Percentiles rank a stretch among this genome's conserved stretches.
phyloP scores from a whole-genome alignment of 2,888 invertebrate genomes.

The Xanthorhoe spadicearia region DNA sequence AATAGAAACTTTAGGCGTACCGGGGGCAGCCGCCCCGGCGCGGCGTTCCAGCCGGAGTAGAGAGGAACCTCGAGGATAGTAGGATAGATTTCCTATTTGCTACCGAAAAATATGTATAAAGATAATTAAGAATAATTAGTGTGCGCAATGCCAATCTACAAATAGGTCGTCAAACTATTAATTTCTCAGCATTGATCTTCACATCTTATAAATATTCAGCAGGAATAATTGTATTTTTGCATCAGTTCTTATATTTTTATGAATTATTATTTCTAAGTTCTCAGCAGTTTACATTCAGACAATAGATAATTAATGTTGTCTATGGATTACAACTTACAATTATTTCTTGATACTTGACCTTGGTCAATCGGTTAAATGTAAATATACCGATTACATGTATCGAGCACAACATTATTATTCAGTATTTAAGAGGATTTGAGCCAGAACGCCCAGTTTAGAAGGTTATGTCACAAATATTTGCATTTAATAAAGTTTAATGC shows the following conservation, averaged over 20 bases:
- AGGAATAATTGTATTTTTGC: neutral
- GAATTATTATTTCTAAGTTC: constrained; percentile 4
- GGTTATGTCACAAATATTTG: constrained; percentile 28
- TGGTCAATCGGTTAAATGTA: constrained; percentile 60
- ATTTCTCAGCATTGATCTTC: too few species aligned
- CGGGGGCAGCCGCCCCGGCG: too few species aligned
- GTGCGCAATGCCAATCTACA: too few species aligned
- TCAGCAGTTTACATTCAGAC: constrained; percentile 23
- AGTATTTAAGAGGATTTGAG: constrained; percentile 37
- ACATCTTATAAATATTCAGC: neutral
- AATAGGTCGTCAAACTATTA: too few species aligned
- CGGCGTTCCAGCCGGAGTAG: too few species aligned
- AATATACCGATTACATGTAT: constrained; percentile 54
- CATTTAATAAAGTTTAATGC: constrained; percentile 24
- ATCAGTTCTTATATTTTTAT: constrained; percentile 10
- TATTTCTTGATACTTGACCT: constrained; percentile 60
- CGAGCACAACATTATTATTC: constrained; percentile 42
- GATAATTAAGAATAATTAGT: too few species aligned
- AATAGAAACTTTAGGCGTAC: too few species aligned
- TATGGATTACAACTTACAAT: constrained; percentile 43
- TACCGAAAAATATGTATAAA: too few species aligned
- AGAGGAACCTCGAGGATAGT: too few species aligned
- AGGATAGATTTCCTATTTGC: too few species aligned
- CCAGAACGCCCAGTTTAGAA: constrained; percentile 35
- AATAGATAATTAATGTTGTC: constrained; percentile 32